Conservation (phyloP, 2,113 vertebrate genomes). For the Turnix velox region DNA sequence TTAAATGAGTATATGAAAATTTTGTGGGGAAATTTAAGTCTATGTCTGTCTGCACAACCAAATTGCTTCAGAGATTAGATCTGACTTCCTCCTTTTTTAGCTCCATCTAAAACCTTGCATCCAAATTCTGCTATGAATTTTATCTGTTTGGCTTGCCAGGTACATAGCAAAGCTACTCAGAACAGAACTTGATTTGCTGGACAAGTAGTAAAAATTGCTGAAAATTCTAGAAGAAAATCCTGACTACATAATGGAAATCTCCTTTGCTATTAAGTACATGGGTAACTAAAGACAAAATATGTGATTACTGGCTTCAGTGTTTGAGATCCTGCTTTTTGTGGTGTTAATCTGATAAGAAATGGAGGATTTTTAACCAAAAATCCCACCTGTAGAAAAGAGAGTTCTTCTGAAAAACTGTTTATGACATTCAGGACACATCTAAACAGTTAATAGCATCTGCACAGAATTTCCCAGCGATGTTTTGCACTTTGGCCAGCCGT, state of each 20-base stretch:
- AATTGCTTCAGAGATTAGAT: not conserved
- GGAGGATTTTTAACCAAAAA: not conserved
- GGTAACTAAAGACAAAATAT: not conserved
- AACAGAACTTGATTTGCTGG: not conserved
- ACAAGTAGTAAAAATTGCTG: not conserved
- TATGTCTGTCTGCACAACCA: not conserved
- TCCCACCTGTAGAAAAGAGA: not conserved
- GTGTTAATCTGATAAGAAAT: not conserved
- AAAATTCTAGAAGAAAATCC: not conserved
- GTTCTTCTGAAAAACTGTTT: not conserved
- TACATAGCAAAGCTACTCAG: not conserved
- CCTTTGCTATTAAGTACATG: not conserved
- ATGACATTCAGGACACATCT: not conserved
- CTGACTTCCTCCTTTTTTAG: not conserved
- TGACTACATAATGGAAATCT: not conserved
- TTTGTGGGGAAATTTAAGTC: not conserved
- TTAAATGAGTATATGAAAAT: not conserved
- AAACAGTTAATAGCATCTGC: not conserved
- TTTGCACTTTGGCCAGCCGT: not conserved
- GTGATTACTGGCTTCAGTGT: not conserved
- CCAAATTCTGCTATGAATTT: not conserved
- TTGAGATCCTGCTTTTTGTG: not conserved
- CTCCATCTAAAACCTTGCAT: not conserved
- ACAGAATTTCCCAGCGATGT: not conserved
- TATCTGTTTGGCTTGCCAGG: accelerated